Conservation (phyloP, 2,888 invertebrate species). For the Allolobophora icterica region DNA sequence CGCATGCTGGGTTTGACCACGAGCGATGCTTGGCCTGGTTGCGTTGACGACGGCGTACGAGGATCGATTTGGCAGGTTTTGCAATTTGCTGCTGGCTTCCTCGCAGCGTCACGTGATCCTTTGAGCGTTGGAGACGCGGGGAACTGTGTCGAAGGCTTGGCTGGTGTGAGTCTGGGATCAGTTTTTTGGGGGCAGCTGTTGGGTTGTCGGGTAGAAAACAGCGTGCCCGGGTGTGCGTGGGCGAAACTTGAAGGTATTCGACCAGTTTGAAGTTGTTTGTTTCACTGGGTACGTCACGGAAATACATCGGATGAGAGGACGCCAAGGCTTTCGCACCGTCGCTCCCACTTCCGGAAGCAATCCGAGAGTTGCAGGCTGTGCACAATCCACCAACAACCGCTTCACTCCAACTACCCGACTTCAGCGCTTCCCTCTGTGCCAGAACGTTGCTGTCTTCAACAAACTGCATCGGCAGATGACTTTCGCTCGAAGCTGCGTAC, state of each 20-base stretch:
- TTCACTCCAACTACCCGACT: background rate
- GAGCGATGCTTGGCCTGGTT: slow-evolving; percentile 42
- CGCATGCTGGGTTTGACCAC: slow-evolving; percentile 44
- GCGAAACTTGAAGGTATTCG: slow-evolving; percentile 45
- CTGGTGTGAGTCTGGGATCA: background rate
- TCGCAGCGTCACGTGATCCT: background rate
- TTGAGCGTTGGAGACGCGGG: background rate
- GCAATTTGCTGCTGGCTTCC: background rate
- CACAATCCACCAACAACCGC: background rate
- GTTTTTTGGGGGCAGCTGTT: background rate
- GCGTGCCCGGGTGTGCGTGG: slow-evolving; percentile 30
- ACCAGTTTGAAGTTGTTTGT: slow-evolving; percentile 33
- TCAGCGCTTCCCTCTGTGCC: background rate
- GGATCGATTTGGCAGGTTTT: slow-evolving; percentile 39
- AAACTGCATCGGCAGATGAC: background rate
- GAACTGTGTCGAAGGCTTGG: background rate
- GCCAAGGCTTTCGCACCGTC: slow-evolving; percentile 35
- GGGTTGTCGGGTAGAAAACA: background rate
- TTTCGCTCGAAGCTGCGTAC: slow-evolving; percentile 34
- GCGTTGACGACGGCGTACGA: slow-evolving; percentile 33
- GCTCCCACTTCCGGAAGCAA: background rate
- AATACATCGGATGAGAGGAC: slow-evolving; percentile 34
- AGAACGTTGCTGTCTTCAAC: background rate
- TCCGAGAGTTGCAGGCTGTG: slow-evolving; percentile 14
- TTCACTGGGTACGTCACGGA: background rate